Evolutionary conservation across 2,797 vertebrate species (phyloP), one percentile per base, ranked within the genome.

Genomic region (Pachyuromys duprasi): DNA sequence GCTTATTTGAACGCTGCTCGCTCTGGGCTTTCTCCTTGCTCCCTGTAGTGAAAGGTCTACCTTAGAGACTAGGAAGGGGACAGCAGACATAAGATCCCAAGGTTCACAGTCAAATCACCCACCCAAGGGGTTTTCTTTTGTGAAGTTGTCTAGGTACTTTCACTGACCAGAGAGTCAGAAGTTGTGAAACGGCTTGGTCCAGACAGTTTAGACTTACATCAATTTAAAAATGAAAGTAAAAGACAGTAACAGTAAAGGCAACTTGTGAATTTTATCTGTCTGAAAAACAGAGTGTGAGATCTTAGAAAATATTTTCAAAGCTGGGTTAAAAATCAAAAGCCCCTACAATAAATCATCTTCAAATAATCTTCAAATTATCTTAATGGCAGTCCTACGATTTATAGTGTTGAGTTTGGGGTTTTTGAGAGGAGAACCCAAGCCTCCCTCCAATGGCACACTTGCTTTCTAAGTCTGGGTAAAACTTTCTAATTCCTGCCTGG

Each of bases 261-360:
- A 55, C 81, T 15, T 13, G 31, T 60, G 67, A 72, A 69, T 33
- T 75, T 60, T 89, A 72, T 92, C 76, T 94, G 45, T 14, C 60
- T 93, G 3, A 76, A 49, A 62, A 84, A 80, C 53, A 15, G 11
- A 87, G 13, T 94, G 26, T 45, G 33, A 67, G 6, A 53, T 12
- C 81, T 91, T 8, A 60, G 81, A 86, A 90, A 78, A 39, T 92
- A 74, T 88, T 93, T 93, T 18, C 69, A 87, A 91, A 76, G 8
- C 36, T 49, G 4, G 13, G 18, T 89, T 94, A 49, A 90, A 97
- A 92, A 75, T 74, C 53, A 26, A 31, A 81, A 83, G 7, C 26
- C 75, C 69, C n/a, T 26, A 22, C 6, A 82, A 75, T 49, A 69
- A 78, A 60, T 86, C 28, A 26, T 75, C 89, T 87, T 93, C n/a